These are phyloP conservation scores for Eupsittula cactorum DNA, from an alignment of 2,113 vertebrate genomes.

Conservation along the genomic window DNA sequence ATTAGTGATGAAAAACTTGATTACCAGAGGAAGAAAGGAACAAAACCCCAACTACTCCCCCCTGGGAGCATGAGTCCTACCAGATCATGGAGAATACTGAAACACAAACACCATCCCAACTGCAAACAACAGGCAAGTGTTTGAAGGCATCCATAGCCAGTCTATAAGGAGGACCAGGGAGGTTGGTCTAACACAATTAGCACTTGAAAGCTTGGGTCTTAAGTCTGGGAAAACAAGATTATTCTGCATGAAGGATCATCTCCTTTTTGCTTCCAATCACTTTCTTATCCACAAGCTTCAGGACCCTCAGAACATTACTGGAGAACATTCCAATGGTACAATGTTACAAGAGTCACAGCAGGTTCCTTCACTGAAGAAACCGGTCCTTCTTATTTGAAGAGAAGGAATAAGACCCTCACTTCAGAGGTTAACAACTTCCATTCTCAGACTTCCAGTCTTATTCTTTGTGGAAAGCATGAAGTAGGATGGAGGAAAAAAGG, in stretches of 20 bases:
- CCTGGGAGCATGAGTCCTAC: neutral
- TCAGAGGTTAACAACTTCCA: neutral
- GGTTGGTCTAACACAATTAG: neutral
- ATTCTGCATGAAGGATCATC: neutral
- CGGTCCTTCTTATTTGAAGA: neutral
- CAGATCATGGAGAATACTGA: neutral
- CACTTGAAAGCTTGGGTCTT: neutral
- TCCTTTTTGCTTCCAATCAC: neutral
- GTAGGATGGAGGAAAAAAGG: neutral
- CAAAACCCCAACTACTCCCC: neutral
- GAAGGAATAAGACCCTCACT: neutral
- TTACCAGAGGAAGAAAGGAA: neutral
- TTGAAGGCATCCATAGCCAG: neutral
- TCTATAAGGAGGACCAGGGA: neutral
- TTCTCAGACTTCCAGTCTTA: neutral
- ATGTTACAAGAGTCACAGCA: neutral
- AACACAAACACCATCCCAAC: neutral
- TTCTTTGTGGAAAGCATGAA: neutral
- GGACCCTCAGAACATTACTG: neutral
- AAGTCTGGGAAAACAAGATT: neutral
- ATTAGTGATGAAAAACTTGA: neutral
- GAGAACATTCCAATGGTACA: neutral
- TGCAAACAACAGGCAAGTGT: neutral
- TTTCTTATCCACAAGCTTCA: rapidly evolving
- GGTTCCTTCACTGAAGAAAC: neutral